A percentile compares a stretch with the other conserved stretches of the same genome.
phyloP scores from a whole-genome alignment of 2,888 invertebrate species.

The Oscheius onirici region DNA sequence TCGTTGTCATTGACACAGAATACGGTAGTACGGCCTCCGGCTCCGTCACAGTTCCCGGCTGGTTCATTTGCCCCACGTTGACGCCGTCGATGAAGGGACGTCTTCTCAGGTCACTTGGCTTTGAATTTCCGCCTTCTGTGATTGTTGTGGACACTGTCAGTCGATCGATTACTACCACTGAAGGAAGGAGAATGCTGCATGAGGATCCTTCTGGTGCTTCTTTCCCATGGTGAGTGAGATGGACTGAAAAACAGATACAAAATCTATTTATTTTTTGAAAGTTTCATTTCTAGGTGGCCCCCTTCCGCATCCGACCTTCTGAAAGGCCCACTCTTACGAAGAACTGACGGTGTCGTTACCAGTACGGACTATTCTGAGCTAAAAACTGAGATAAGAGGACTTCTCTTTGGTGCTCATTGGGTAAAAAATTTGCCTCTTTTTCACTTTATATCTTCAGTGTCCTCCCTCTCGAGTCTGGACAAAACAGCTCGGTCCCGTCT shows the following conservation, averaged over 20 bases:
- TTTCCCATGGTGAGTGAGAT: conserved; percentile 51
- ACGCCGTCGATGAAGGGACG: conserved; percentile 38
- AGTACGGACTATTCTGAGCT: conserved; percentile 34
- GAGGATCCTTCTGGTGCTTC: conserved; percentile 50
- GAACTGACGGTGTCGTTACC: conserved; percentile 27
- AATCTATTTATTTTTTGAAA: not conserved
- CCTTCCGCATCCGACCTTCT: conserved; percentile 38
- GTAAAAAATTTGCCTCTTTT: conserved; percentile 74
- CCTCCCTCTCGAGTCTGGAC: conserved; percentile 87
- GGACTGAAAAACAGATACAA: not conserved
- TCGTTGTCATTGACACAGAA: conserved; percentile 48
- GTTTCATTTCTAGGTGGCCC: conserved; percentile 41
- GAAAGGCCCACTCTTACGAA: conserved; percentile 30
- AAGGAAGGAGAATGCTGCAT: conserved; percentile 46
- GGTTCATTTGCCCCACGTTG: conserved; percentile 33
- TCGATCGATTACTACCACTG: conserved; percentile 44
- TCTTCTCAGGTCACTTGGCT: conserved; percentile 44
- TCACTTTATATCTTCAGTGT: conserved; percentile 77
- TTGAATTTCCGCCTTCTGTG: conserved; percentile 49
- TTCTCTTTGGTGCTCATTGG: conserved; percentile 90
- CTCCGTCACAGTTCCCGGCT: conserved; percentile 33
- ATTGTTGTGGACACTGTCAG: conserved; percentile 48
- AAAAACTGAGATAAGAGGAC: conserved; percentile 77
- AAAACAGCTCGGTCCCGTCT: conserved; percentile 82
- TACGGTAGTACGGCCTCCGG: conserved; percentile 5